phyloP scores from a whole-genome alignment of 1,140 invertebrate genomes.

The Trissolcus basalis region DNA sequence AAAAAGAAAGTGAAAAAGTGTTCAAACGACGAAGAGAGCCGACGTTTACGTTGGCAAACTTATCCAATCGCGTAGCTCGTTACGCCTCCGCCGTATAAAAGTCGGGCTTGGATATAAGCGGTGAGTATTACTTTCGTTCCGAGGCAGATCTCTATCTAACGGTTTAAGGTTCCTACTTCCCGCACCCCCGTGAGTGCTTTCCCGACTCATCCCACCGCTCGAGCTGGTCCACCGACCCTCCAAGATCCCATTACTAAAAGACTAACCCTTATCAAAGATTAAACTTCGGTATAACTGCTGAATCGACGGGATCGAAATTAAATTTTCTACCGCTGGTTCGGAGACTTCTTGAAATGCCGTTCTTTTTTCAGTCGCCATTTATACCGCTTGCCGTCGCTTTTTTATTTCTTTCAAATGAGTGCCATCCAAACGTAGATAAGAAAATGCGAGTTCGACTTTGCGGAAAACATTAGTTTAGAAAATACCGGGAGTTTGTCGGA shows the following conservation, averaged over 20 bases:
- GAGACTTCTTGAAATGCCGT: slow-evolving; percentile 62
- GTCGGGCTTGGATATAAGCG: slow-evolving; percentile 72
- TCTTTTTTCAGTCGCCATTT: slow-evolving; percentile 54
- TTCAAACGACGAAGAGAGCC: slow-evolving; percentile 35
- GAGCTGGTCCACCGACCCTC: slow-evolving; percentile 61
- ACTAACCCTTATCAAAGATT: slow-evolving; percentile 80
- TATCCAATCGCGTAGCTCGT: slow-evolving; percentile 75
- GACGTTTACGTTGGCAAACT: slow-evolving; percentile 70
- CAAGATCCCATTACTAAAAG: slow-evolving; percentile 76
- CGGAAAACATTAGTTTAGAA: slow-evolving; percentile 54
- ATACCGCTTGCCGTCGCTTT: slow-evolving; percentile 31
- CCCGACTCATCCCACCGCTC: slow-evolving; percentile 47
- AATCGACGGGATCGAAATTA: slow-evolving; percentile 80
- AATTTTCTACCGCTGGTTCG: slow-evolving; percentile 74
- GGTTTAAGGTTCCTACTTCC: slow-evolving; percentile 73
- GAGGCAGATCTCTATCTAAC: slow-evolving; percentile 77
- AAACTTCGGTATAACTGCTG: slow-evolving; percentile 79
- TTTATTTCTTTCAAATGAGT: slow-evolving; percentile 56
- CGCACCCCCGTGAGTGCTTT: slow-evolving; percentile 37
- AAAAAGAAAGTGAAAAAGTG: slow-evolving; percentile 47
- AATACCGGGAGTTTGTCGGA: slow-evolving; percentile 57
- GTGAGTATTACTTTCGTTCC: slow-evolving; percentile 73
- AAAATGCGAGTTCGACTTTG: slow-evolving; percentile 58
- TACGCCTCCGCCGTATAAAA: slow-evolving; percentile 73
- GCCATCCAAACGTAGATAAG: slow-evolving; percentile 57